phyloP scores from a whole-genome alignment of 2,797 vertebrate species.

The Labroides dimidiatus region DNA sequence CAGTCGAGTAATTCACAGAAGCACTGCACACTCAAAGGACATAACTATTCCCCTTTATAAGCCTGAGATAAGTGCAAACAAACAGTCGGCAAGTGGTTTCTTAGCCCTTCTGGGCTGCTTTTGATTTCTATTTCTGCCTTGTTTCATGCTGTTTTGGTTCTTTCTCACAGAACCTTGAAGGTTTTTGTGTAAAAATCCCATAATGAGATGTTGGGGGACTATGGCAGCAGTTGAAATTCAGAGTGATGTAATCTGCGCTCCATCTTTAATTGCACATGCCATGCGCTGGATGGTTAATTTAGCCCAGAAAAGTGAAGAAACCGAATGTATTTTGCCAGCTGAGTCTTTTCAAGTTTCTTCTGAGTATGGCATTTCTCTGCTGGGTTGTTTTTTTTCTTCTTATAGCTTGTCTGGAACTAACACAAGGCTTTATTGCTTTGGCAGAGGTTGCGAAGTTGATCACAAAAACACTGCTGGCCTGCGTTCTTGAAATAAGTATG shows the following conservation, averaged over 20 bases:
- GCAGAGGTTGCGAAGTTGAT: slow-evolving; percentile 26
- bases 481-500: slow-evolving; percentile 22
- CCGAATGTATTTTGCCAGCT: background rate
- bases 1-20: background rate
- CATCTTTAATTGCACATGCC: slow-evolving; percentile 59
- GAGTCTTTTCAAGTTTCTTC: slow-evolving; percentile 26
- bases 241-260: slow-evolving; percentile 66
- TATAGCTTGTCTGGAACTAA: slow-evolving; percentile 36
- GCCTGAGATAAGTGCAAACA: slow-evolving; percentile 47
- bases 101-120: slow-evolving; percentile 40
- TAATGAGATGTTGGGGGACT: slow-evolving; percentile 74
- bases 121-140: slow-evolving; percentile 47
- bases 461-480: slow-evolving; percentile 3
- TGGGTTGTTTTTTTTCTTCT: slow-evolving; percentile 26
- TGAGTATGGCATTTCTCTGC: slow-evolving; percentile 24
- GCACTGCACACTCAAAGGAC: slow-evolving; percentile 36
- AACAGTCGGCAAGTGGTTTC: slow-evolving; percentile 36
- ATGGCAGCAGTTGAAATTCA: slow-evolving; percentile 57
- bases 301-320: slow-evolving; percentile 35
- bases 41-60: slow-evolving; percentile 35
- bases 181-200: slow-evolving; percentile 52
- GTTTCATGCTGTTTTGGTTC: slow-evolving; percentile 57
- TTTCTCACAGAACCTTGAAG: slow-evolving; percentile 53
- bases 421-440: slow-evolving; percentile 12
- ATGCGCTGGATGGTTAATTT: slow-evolving; percentile 59